phyloP scores from a whole-genome alignment of 2,888 invertebrate species.

The Megalurothrips usitatus region DNA sequence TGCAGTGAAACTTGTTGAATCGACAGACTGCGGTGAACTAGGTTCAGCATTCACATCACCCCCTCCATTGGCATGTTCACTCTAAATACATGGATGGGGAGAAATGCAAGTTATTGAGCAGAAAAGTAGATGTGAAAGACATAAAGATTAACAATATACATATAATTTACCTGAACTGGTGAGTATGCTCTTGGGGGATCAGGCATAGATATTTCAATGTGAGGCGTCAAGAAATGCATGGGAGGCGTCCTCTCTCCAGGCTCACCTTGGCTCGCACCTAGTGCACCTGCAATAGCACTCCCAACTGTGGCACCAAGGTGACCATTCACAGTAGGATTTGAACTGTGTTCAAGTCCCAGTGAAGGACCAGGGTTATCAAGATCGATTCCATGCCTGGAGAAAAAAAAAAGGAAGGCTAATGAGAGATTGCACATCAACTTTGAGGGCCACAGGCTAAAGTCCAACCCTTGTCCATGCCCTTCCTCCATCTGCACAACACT shows the following conservation, averaged over 20 bases:
- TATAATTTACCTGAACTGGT: conserved; percentile 33
- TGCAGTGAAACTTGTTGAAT: conserved; percentile 49
- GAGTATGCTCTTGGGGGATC: conserved; percentile 52
- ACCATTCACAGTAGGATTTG: conserved; percentile 51
- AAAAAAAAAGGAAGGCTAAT: neutral
- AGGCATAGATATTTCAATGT: conserved; percentile 86
- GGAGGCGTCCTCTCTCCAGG: conserved; percentile 59
- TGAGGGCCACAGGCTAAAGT: too few relatives aligned
- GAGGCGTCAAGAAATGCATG: conserved; percentile 87
- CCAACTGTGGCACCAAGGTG: neutral
- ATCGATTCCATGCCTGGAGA: conserved; percentile 76
- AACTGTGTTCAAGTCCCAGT: conserved; percentile 43
- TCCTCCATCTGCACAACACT: neutral
- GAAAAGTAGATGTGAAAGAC: conserved; percentile 17
- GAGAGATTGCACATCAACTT: too few relatives aligned
- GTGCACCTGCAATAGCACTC: conserved; percentile 31
- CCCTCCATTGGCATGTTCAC: conserved; percentile 48
- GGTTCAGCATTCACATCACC: conserved; percentile 54
- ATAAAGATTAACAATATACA: neutral
- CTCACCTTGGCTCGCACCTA: neutral
- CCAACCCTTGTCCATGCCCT: too few relatives aligned
- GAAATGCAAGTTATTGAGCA: conserved; percentile 28
- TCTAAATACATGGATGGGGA: conserved; percentile 37
- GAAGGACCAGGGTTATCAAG: conserved; percentile 72
- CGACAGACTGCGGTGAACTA: conserved; percentile 74